Base-by-base conservation (phyloP, 2,797 vertebrate species). In the Pipistrellus nathusii region DNA sequence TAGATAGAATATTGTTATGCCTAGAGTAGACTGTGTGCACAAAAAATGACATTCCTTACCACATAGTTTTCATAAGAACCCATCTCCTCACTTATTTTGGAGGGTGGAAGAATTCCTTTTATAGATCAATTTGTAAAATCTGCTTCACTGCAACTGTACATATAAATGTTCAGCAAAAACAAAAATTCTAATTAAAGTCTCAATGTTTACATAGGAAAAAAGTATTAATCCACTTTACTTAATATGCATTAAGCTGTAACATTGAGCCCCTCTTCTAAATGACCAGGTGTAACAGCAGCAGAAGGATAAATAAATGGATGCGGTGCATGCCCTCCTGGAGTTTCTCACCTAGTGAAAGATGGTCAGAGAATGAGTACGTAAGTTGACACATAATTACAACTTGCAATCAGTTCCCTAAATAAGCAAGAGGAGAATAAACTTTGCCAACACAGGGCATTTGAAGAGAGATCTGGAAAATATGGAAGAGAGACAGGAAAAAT, bases 11-110 rank as follows among this genome's bases (percentile, higher is more conserved):
- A 80, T 81, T 93, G 23, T 91, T 88, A 76, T 76, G 57, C 57
- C 75, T 90, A 25, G n/a, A 88, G 73, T 59, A 88, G 68, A 6
- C 66, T 75, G 91, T 84, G 41, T 82, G 41, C 73, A 94, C 8
- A 81, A 94, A 91, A 75, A 64, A 57, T 83, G 38, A 18, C 64
- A n/a, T 95, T 94, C 51, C 92, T 93, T 66, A 93, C 75, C 59
- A 85, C 17, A 88, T 35, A 80, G 85, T 38, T 90, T 76, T 71
- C n/a, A 48, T 32, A 90, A 92, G 62, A 89, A 57, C 1, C 4
- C 57, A 20, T 2, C 1, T 81, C 20, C n/a, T 90, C 25, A 69
- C 21, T 69, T 46, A 92, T 94, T 92, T 87, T 91, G 14, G n/a
- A 85, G 9, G 62, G 12, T 14, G 0, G 2, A 59, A 72, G 15